Evolutionary conservation across 2,888 invertebrate species (phyloP), one percentile per base, ranked within the genome.

Genomic region (Drosophila niveifrons): DNA sequence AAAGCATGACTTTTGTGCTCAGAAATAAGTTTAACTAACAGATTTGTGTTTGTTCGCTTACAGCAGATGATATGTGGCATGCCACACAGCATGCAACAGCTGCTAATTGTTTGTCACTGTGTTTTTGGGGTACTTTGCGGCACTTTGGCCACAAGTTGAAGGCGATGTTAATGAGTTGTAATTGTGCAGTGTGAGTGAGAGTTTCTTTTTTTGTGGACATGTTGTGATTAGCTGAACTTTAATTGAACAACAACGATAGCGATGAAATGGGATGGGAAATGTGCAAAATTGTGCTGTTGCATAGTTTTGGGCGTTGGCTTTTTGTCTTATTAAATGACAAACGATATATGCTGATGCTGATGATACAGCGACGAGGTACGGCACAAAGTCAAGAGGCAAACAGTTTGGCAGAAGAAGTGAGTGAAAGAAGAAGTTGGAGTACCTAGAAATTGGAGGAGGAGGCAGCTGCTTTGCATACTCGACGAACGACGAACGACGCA

Each of bases 401-500:
- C 36, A 36, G 2, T 4, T 23, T 6, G 23, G n/a, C n/a, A 58
- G 75, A 10, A 34, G 39, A 31, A 9, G 41, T 23, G 39, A 0
- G 13, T 23, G 23, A 23, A 6, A 4, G 23, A 23, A 23, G 46
- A 1, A 4, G 7, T 8, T 9, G 31, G 1, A 36, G n/a, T 23
- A 1, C 23, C 23, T 0, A 7, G 7, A 3, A 36, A 13, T 3
- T 6, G 11, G 17, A 23, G 3, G 17, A 23, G 3, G 9, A 9
- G 29, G 29, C 57, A 31, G 10, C 61, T 64, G 47, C 61, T 76
- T 72, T 77, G 80, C 77, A 80, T 80, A 75, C 74, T 62, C 66
- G 68, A 75, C 72, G 53, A 50, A 83, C n/a, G n/a, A n/a, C n/a
- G n/a, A n/a, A n/a, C n/a, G n/a, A n/a, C 75, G 87, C 87, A 88